Conservation (phyloP, 2,113 vertebrate species). For the Mirza zaza region DNA sequence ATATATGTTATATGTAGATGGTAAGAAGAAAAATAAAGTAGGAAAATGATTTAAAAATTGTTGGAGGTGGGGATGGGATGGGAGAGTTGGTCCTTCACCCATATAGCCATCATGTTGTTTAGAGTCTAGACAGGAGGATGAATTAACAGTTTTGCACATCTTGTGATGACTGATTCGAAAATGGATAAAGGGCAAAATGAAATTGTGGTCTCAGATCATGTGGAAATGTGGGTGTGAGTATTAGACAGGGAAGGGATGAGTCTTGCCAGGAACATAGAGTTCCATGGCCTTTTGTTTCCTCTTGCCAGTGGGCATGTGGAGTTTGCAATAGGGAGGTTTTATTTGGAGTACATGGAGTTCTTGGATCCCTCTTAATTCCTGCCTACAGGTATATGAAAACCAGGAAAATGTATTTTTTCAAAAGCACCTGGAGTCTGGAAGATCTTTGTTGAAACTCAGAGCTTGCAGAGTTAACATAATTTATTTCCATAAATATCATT, state of each 20-base stretch:
- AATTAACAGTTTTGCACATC: not conserved
- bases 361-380: not conserved
- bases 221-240: not conserved
- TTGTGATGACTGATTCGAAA: not conserved
- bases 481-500: not conserved
- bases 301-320: not conserved
- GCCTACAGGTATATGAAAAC: not conserved
- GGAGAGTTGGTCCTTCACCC: not conserved
- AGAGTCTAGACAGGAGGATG: not conserved
- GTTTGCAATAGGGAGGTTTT: not conserved
- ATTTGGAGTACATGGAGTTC: not conserved
- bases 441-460: not conserved
- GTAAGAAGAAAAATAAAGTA: not conserved
- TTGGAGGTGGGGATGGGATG: not conserved
- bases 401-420: not conserved
- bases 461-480: not conserved
- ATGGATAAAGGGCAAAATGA: not conserved
- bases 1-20: not conserved
- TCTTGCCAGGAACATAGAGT: not conserved
- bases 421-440: not conserved
- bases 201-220: not conserved
- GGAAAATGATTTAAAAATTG: not conserved
- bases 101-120: not conserved
- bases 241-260: not conserved
- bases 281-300: not conserved